These are phyloP conservation scores for Dendropsophus ebraccatus DNA, from an alignment of 2,113 vertebrate genomes.

Conservation along the genomic window DNA sequence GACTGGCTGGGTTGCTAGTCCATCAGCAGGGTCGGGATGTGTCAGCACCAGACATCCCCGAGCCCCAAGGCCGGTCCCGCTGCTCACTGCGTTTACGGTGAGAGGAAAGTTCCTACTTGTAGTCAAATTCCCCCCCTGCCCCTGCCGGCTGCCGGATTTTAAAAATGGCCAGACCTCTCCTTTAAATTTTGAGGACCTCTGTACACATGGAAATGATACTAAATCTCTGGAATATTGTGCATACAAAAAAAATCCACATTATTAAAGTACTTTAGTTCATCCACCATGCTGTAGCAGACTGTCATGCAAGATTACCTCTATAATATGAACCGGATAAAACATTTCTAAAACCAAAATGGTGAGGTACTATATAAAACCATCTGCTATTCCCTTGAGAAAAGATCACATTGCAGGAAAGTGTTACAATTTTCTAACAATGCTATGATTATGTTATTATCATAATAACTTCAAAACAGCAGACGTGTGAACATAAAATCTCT, in stretches of 20 bases:
- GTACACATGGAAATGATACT: not conserved
- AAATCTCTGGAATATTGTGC: conserved; percentile 12
- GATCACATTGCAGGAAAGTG: conserved; percentile 38
- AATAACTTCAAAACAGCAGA: conserved; percentile 49
- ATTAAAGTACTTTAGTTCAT: conserved; percentile 25
- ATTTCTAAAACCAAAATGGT: conserved; percentile 35
- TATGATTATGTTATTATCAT: conserved; percentile 55
- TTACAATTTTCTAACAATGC: conserved; percentile 47
- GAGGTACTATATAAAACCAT: conserved; percentile 38
- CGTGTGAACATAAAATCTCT: conserved; percentile 31
- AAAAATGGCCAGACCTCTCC: too few species aligned
- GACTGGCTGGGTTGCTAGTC: too few species aligned
- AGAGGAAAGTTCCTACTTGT: too few species aligned
- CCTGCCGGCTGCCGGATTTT: too few species aligned
- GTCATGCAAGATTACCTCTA: conserved; percentile 49
- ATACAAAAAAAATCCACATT: conserved; percentile 30
- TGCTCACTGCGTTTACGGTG: too few species aligned
- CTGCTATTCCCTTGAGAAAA: conserved; percentile 52
- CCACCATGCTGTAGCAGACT: conserved; percentile 9
- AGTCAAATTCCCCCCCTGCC: too few species aligned
- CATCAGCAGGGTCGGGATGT: too few species aligned
- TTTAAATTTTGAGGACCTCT: too few species aligned
- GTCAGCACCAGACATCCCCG: too few species aligned
- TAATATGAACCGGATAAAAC: conserved; percentile 30
- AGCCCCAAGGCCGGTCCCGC: too few species aligned